Evolutionary conservation across 2,113 vertebrate species (phyloP).

Genomic region (Rhadina sibilatrix): DNA sequence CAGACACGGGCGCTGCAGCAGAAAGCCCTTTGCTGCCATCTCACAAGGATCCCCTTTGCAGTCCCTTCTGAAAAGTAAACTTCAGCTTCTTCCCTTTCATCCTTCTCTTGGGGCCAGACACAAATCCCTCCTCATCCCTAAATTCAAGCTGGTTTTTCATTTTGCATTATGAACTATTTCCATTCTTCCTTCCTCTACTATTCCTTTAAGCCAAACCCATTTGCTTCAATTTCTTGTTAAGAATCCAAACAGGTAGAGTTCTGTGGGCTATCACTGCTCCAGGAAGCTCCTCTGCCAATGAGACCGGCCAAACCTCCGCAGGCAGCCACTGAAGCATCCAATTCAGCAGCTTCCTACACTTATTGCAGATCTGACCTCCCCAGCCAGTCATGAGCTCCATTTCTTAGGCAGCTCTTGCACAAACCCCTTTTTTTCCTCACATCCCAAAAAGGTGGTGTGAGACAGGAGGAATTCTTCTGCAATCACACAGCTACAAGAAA

Average conservation of each 20-base stretch:
- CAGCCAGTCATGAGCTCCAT: not conserved
- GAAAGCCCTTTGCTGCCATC: not conserved
- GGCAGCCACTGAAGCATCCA: not conserved
- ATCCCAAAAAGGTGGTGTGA: not conserved
- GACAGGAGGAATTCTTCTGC: not conserved
- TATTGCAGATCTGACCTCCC: not conserved
- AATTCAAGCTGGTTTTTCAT: not conserved
- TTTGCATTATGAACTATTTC: not conserved
- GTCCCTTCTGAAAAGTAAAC: not conserved
- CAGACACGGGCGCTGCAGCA: rapidly evolving
- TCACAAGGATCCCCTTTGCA: not conserved
- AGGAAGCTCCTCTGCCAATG: not conserved
- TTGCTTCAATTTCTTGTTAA: not conserved
- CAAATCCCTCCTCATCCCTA: not conserved
- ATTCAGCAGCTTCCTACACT: not conserved
- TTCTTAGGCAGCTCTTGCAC: not conserved
- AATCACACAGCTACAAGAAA: not conserved
- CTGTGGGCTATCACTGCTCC: not conserved
- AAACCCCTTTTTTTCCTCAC: not conserved
- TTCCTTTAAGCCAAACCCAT: not conserved
- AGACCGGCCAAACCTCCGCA: not conserved
- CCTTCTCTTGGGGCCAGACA: not conserved
- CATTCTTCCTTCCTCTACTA: not conserved
- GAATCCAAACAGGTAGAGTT: not conserved
- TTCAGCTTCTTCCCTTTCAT: not conserved